A percentile compares a stretch with the other conserved stretches of the same genome.
Evolutionary conservation across 2,888 invertebrate species (phyloP).

Genomic region (Norana najaformis): DNA sequence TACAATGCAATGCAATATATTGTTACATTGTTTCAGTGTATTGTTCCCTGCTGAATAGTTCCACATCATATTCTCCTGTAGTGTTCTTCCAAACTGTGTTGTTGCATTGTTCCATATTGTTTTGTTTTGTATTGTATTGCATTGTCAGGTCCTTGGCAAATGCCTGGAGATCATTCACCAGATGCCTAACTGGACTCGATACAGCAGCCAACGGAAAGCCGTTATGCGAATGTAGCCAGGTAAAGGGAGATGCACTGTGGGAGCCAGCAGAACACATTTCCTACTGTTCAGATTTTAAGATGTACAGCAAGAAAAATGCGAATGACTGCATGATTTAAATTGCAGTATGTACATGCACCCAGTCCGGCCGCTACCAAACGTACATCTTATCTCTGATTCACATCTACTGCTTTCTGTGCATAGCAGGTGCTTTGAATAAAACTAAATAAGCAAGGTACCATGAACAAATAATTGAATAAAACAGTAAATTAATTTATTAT

Average conservation of each 20-base stretch:
- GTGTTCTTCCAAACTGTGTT: neutral
- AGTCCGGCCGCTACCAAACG: neutral
- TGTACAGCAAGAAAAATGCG: neutral
- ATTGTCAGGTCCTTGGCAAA: conserved; percentile 30
- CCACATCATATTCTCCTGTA: neutral
- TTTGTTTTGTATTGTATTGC: neutral
- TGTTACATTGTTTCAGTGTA: neutral
- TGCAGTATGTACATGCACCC: neutral
- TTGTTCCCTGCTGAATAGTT: neutral
- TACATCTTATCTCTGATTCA: no score
- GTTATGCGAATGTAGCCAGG: conserved; percentile 14
- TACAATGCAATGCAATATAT: no score
- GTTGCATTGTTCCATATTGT: neutral
- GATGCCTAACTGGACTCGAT: conserved; percentile 9
- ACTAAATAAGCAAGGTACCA: neutral
- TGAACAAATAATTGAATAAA: neutral
- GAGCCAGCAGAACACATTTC: neutral
- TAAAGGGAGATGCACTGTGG: neutral
- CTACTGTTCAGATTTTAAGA: neutral
- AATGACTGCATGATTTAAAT: neutral
- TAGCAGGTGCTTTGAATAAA: neutral
- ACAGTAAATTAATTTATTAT: neutral
- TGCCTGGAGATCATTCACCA: conserved; percentile 29
- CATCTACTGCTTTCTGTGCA: neutral
- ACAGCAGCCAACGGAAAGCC: neutral